Percentiles rank a stretch among this genome's conserved stretches.
phyloP scores from a whole-genome alignment of 2,888 invertebrate genomes.

The Ephialtes manifestator region DNA sequence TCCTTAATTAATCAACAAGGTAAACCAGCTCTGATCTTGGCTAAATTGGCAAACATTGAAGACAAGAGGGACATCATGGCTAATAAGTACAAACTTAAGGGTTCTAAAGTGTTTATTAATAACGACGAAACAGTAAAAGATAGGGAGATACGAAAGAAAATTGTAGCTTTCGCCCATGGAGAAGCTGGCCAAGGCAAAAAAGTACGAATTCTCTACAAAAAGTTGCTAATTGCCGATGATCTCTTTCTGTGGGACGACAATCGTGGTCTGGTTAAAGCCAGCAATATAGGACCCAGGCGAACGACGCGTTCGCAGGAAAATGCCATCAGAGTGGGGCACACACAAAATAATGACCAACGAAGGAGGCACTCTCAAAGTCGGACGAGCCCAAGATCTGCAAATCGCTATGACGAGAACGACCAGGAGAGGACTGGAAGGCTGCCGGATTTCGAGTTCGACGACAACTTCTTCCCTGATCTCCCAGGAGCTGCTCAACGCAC shows the following conservation, averaged over 20 bases:
- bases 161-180: not conserved
- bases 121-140: constrained; percentile 2
- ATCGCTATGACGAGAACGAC: not conserved
- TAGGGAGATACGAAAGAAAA: not conserved
- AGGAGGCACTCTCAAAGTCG: not conserved
- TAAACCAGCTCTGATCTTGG: too few species aligned
- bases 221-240: not conserved
- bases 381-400: not conserved
- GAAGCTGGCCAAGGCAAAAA: not conserved
- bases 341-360: not conserved
- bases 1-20: too few species aligned
- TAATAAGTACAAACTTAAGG: not conserved
- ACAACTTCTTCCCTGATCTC: not conserved
- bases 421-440: not conserved
- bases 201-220: not conserved
- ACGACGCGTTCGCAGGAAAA: not conserved
- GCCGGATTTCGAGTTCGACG: not conserved
- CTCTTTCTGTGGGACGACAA: not conserved
- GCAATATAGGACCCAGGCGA: not conserved
- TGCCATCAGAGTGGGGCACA: not conserved
- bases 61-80: not conserved
- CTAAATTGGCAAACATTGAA: too few species aligned
- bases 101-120: not conserved
- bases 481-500: not conserved
- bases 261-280: constrained; percentile 1